A percentile compares a stretch with the other conserved stretches of the same genome.
These are phyloP conservation scores for Yponomeuta cagnagella DNA, from an alignment of 2,888 invertebrate genomes.

Conservation along the genomic window DNA sequence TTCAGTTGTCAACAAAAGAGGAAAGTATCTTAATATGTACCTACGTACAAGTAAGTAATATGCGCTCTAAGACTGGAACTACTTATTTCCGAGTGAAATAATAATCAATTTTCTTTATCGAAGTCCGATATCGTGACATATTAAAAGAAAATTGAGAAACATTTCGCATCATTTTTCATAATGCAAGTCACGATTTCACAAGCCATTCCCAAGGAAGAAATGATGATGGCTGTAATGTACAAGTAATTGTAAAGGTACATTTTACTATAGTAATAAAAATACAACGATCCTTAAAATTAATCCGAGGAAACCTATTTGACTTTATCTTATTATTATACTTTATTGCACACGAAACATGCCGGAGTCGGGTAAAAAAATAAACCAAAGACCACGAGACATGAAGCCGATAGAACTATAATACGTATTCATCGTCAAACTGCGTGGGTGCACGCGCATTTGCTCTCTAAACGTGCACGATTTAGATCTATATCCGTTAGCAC, in stretches of 20 bases:
- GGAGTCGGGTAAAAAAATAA: too few relatives aligned
- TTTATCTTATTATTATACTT: too few relatives aligned
- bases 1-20: too few relatives aligned
- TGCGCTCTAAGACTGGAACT: not conserved
- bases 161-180: slow-evolving; percentile 29
- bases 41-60: too few relatives aligned
- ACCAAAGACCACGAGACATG: too few relatives aligned
- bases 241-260: too few relatives aligned
- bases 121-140: slow-evolving; percentile 30
- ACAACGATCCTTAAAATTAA: too few relatives aligned
- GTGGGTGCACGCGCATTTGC: slow-evolving; percentile 10
- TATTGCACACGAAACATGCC: too few relatives aligned
- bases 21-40: too few relatives aligned
- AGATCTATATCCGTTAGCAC: slow-evolving; percentile 41
- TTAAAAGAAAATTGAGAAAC: slow-evolving; percentile 32
- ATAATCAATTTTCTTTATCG: slow-evolving; percentile 36
- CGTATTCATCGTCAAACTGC: not conserved
- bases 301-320: too few relatives aligned
- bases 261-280: too few relatives aligned
- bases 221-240: too few relatives aligned
- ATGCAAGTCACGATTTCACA: slow-evolving; percentile 32
- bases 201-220: not conserved
- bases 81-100: not conserved
- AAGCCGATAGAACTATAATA: not conserved
- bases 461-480: not conserved